Conservation (phyloP, 2,113 vertebrate genomes). For the Poicephalus meyeri region DNA sequence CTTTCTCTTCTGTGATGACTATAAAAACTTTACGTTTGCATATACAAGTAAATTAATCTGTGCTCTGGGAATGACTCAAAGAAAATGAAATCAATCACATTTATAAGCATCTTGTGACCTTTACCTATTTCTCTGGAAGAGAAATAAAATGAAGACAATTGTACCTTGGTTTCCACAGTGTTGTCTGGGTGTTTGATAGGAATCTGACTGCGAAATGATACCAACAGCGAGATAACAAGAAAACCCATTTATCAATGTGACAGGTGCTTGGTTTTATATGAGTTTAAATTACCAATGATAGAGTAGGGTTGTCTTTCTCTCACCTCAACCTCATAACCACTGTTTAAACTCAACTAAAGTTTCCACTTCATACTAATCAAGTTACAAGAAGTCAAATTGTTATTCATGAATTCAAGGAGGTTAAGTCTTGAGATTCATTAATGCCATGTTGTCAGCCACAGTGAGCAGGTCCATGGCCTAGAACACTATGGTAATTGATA, state of each 20-base stretch:
- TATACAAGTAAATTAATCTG: conserved; percentile 40
- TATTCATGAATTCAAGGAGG: conserved; percentile 61
- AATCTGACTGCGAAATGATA: conserved; percentile 70
- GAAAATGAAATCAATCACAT: conserved; percentile 55
- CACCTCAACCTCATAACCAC: conserved; percentile 64
- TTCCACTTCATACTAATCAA: conserved; percentile 54
- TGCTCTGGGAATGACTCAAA: conserved; percentile 29
- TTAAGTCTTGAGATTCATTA: conserved; percentile 49
- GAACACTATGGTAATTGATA: conserved; percentile 30
- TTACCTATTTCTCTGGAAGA: conserved; percentile 10
- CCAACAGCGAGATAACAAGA: conserved; percentile 67
- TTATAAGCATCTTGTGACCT: conserved; percentile 47
- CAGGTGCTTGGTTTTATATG: conserved; percentile 46
- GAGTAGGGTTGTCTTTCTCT: conserved; percentile 62
- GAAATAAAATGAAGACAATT: conserved; percentile 55
- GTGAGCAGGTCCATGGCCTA: not conserved
- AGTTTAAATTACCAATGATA: conserved; percentile 68
- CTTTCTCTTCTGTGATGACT: not conserved
- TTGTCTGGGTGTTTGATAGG: conserved; percentile 42
- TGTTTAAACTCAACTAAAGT: conserved; percentile 57
- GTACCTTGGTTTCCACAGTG: conserved; percentile 13
- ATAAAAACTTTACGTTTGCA: not conserved
- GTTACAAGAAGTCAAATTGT: conserved; percentile 48
- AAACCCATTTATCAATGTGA: conserved; percentile 71
- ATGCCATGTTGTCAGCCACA: conserved; percentile 29